Evolutionary conservation across 2,888 invertebrate species (phyloP).

Genomic region (Lycia hirtaria): DNA sequence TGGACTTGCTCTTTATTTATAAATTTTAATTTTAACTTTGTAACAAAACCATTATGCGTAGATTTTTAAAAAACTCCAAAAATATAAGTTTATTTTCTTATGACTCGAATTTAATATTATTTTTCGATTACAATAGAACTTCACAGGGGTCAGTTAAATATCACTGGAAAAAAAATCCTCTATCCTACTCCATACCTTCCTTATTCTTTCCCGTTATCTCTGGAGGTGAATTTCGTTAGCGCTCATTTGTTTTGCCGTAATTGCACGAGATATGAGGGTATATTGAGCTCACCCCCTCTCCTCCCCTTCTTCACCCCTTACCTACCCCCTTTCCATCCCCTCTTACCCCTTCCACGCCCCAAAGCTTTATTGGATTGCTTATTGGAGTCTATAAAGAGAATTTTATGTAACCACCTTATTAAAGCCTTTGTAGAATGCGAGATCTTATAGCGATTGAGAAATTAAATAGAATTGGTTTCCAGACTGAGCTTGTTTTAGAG

Average conservation of each 20-base stretch:
- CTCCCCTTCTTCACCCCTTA: conserved; percentile 14
- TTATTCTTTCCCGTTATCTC: conserved; percentile 56
- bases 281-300: conserved; percentile 53
- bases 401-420: conserved; percentile 70
- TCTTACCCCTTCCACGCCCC: conserved; percentile 45
- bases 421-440: conserved; percentile 39
- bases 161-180: too few relatives aligned
- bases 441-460: conserved; percentile 17
- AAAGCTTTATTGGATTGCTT: conserved; percentile 70
- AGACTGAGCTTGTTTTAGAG: not conserved
- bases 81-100: too few relatives aligned
- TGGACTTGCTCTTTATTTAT: too few relatives aligned
- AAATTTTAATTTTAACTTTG: too few relatives aligned
- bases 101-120: too few relatives aligned
- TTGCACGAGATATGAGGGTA: conserved; percentile 79
- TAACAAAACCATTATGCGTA: too few relatives aligned
- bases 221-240: conserved; percentile 81
- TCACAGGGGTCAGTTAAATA: too few relatives aligned
- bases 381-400: conserved; percentile 65
- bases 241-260: conserved; percentile 82
- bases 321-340: conserved; percentile 30
- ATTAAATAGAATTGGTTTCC: conserved; percentile 10
- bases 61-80: too few relatives aligned
- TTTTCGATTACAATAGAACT: too few relatives aligned
- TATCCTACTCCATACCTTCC: conserved; percentile 48